Conservation (phyloP, 2,797 vertebrate genomes). For the Darevskia mixta region DNA sequence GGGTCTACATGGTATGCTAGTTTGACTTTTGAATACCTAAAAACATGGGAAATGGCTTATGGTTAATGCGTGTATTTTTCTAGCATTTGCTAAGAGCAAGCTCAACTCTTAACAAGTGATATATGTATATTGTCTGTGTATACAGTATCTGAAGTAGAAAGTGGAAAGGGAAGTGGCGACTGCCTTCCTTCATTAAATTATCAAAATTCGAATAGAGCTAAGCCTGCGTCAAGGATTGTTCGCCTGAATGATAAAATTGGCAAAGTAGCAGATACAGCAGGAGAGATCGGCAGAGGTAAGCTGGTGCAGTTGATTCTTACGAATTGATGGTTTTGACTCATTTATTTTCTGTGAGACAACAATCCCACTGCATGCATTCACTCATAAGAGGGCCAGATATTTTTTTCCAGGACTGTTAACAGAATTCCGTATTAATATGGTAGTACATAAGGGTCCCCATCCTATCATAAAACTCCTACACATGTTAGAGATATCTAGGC, state of each 20-base stretch:
- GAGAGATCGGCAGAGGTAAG: constrained; percentile 70
- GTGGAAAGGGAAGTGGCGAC: constrained; percentile 81
- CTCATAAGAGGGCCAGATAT: background rate
- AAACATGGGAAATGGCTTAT: background rate
- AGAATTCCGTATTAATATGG: background rate
- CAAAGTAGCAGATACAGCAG: constrained; percentile 24
- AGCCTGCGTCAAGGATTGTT: constrained; percentile 76
- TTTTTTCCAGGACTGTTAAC: background rate
- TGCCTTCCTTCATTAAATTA: constrained; percentile 78
- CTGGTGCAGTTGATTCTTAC: background rate
- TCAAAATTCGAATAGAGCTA: constrained; percentile 53
- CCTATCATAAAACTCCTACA: background rate
- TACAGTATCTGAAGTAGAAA: constrained; percentile 81
- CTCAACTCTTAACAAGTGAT: background rate
- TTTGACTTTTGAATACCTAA: background rate
- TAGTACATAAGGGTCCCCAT: background rate
- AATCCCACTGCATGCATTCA: background rate
- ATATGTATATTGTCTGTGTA: constrained; percentile 31
- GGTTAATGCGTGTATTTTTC: background rate
- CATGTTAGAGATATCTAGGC: background rate
- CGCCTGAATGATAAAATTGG: constrained; percentile 67
- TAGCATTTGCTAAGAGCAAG: background rate
- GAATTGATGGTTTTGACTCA: fast-evolving
- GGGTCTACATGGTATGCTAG: background rate
- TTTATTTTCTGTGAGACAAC: background rate